Percentiles rank a stretch among this genome's conserved stretches.
Conservation (phyloP, 2,888 invertebrate species). For the Spicauda simplicius region DNA sequence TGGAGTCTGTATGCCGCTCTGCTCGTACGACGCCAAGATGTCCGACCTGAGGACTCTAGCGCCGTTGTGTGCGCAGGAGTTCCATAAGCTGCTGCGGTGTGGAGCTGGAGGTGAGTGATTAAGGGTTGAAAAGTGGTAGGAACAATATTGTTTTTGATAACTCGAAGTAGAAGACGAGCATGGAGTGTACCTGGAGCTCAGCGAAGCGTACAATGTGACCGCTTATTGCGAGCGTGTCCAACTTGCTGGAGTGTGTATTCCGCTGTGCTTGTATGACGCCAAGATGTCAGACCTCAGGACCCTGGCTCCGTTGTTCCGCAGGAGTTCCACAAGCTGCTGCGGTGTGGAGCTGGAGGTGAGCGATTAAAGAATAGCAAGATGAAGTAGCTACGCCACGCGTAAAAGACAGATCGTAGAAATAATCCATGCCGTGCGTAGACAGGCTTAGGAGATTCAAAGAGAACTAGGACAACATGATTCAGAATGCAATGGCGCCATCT, state of each 20-base stretch:
- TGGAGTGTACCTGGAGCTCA: constrained; percentile 80
- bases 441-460: too few species aligned
- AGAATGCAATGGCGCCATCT: too few species aligned
- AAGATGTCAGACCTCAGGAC: constrained; percentile 91
- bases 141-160: too few species aligned
- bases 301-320: constrained; percentile 89
- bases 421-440: too few species aligned
- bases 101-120: constrained; percentile 82
- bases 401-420: too few species aligned
- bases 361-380: too few species aligned
- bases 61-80: constrained; percentile 90
- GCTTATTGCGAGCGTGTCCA: constrained; percentile 91
- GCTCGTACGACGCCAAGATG: constrained; percentile 93
- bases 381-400: too few species aligned
- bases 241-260: constrained; percentile 88
- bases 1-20: constrained; percentile 90
- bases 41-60: constrained; percentile 90
- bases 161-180: constrained; percentile 85
- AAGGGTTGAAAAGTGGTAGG: too few species aligned
- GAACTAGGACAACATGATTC: too few species aligned
- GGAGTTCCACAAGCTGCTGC: constrained; percentile 89
- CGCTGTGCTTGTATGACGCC: constrained; percentile 92
- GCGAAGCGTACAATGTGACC: constrained; percentile 92
- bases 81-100: constrained; percentile 88
- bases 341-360: constrained; percentile 86